Conservation (phyloP, 2,113 vertebrate species). For the Lagopus leucura region DNA sequence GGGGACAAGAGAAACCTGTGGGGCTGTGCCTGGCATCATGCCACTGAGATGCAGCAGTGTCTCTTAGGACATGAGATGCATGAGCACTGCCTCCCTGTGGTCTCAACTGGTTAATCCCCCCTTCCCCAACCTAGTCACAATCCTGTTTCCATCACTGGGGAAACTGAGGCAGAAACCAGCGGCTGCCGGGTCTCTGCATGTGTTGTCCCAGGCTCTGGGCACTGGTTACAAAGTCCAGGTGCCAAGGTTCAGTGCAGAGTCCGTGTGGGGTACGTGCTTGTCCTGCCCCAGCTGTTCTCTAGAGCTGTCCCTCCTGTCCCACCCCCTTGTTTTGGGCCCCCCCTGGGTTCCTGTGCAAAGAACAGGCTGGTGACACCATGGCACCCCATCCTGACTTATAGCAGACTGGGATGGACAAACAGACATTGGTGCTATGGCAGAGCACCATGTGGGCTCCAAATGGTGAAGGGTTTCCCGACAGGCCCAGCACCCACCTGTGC, state of each 20-base stretch:
- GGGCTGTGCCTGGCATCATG: rapidly evolving
- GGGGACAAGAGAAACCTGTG: not conserved
- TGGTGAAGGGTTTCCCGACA: not conserved
- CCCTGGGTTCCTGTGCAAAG: not conserved
- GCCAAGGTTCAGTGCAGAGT: slow-evolving; percentile 52
- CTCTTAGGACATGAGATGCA: not conserved
- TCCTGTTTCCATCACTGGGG: not conserved
- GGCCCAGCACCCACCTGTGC: not conserved
- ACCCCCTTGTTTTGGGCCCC: not conserved
- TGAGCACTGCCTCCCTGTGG: no score
- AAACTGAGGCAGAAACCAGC: not conserved
- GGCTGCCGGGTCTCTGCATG: not conserved
- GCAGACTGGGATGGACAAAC: not conserved
- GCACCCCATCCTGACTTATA: not conserved
- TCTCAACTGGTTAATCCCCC: not conserved
- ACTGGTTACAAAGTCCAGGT: slow-evolving; percentile 21
- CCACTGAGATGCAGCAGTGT: rapidly evolving
- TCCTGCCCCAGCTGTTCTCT: not conserved
- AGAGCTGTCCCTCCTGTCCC: not conserved
- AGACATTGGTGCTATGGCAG: rapidly evolving
- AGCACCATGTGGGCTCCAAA: not conserved
- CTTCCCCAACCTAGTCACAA: rapidly evolving
- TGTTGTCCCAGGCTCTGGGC: not conserved
- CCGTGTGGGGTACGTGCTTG: not conserved
- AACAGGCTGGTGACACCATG: not conserved